Evolutionary conservation across 2,113 vertebrate species (phyloP).

Genomic region (Coryphaenoides rupestris): DNA sequence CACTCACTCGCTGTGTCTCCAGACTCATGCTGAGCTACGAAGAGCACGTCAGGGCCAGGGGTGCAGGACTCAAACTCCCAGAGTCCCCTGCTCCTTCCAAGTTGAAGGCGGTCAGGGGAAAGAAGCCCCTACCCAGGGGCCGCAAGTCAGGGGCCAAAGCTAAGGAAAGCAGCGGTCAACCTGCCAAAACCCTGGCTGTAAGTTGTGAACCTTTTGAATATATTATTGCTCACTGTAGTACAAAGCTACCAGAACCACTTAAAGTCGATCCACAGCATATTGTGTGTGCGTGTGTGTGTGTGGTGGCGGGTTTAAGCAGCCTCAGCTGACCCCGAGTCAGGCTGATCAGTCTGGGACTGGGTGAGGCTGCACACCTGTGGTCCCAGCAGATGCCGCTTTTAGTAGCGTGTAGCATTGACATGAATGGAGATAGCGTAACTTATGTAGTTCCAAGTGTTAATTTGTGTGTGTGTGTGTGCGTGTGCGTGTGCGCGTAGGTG

Average conservation of each 20-base stretch:
- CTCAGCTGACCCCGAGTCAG: no score
- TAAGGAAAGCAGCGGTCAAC: constrained; percentile 24
- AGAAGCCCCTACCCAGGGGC: constrained; percentile 47
- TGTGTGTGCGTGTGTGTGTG: no score
- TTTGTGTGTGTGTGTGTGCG: constrained; percentile 9
- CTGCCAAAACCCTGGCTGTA: neutral
- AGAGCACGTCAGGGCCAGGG: constrained; percentile 62
- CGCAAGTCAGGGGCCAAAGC: constrained; percentile 49
- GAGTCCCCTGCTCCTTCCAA: constrained; percentile 26
- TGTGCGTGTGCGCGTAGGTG: constrained; percentile 28
- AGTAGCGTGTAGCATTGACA: no score
- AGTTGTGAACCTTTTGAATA: neutral
- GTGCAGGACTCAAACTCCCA: constrained; percentile 55
- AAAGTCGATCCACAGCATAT: neutral
- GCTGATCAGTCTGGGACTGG: no score
- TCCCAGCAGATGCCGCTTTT: no score
- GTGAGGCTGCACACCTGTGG: no score
- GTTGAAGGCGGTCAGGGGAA: constrained; percentile 44
- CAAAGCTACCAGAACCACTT: neutral
- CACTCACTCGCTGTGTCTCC: constrained; percentile 9
- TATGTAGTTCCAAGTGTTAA: no score
- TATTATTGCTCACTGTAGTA: neutral
- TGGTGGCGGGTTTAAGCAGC: no score
- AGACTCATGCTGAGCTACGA: constrained; percentile 74
- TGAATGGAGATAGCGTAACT: no score